Evolutionary conservation across 2,888 invertebrate species (phyloP), one percentile per base, ranked within the genome.

Genomic region (Euspilapteryx auroguttella): DNA sequence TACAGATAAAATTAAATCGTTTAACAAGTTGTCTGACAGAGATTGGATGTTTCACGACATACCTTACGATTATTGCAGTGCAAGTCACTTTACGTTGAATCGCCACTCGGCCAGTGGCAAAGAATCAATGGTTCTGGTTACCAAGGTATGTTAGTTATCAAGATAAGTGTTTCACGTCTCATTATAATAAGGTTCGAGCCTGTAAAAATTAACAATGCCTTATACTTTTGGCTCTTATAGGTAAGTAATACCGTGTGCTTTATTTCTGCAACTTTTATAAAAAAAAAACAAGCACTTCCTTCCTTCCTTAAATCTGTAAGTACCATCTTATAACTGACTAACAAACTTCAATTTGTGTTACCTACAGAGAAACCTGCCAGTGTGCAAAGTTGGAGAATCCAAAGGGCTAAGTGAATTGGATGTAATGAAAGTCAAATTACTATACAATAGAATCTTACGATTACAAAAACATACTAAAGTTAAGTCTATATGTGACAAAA

Each of bases 11-110:
- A 6, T n/a, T 9, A 2, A 14, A 8, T 14, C n/a, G 3, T 25
- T 14, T 9, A 6, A 25, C 3, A 9, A 2, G 4, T 14, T 25
- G 14, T 3, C 14, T 7, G 9, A 25, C n/a, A 4, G 9, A n/a
- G 14, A 25, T 4, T 25, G 25, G 68, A 30, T 65, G 20, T 69
- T 65, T 32, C 47, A 57, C 28, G 47, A 49, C 5, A 1, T 61
- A 0, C 27, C 37, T 2, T 68, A 69, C 17, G 69, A 68, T 33
- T 52, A 44, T 21, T 7, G 30, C 0, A 68, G 69, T 25, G 58
- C 51, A n/a, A 44, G 63, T 1, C 69, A 69, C 36, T 68, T 47
- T 20, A 33, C 40, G 27, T 37, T 39, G 2, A 51, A 55, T 31
- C 55, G 51, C 32, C 44, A 61, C 35, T 55, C 66, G 6, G 29